These are phyloP conservation scores for Vultur gryphus DNA, from an alignment of 2,797 vertebrate genomes.

Conservation along the genomic window DNA sequence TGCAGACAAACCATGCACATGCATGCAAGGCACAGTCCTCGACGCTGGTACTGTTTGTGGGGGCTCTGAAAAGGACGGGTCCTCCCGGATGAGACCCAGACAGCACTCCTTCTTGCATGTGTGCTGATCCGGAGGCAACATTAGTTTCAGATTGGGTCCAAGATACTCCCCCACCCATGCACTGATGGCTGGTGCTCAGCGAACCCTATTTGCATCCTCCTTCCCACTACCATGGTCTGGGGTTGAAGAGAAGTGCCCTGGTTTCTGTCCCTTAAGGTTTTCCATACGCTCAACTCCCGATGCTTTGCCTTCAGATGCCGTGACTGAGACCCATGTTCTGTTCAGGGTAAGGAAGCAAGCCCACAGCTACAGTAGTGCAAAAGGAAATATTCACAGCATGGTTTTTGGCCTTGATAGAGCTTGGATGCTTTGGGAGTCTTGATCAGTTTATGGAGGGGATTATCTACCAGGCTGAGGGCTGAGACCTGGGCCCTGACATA, in stretches of 20 bases:
- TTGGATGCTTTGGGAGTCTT: not conserved
- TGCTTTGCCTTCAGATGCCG: not conserved
- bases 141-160: not conserved
- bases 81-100: not conserved
- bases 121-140: not conserved
- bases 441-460: not conserved
- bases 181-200: not conserved
- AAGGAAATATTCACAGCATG: not conserved
- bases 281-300: fast-evolving
- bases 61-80: not conserved
- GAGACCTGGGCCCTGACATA: not conserved
- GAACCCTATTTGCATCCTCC: not conserved
- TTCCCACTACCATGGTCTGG: not conserved
- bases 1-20: no score
- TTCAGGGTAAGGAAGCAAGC: not conserved
- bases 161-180: not conserved
- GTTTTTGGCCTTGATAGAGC: not conserved
- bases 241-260: not conserved
- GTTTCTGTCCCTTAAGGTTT: not conserved
- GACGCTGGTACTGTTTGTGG: no score
- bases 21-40: not conserved
- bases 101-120: not conserved
- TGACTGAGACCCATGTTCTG: not conserved
- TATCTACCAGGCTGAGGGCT: not conserved
- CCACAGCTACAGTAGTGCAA: not conserved